These are phyloP conservation scores for Cephus pulcher DNA, from an alignment of 2,888 invertebrate genomes.

Conservation along the genomic window DNA sequence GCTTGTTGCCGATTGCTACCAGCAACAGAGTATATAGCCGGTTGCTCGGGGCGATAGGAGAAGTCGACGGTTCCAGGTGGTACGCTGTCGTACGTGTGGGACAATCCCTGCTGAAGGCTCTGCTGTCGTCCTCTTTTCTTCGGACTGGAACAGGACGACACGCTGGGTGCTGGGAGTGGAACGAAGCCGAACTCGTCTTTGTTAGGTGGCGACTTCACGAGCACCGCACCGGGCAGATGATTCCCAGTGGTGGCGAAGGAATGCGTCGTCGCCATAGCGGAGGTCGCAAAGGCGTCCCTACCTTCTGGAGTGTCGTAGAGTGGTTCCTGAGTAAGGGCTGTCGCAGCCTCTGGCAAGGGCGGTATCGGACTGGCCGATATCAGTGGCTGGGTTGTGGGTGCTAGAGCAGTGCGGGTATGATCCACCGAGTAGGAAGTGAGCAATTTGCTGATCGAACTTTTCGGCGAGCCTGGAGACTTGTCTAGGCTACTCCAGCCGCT, in stretches of 20 bases:
- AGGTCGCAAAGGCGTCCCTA: constrained; percentile 50
- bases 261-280: constrained; percentile 39
- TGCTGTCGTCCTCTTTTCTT: constrained; percentile 63
- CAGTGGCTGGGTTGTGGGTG: constrained; percentile 43
- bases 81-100: constrained; percentile 51
- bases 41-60: constrained; percentile 69
- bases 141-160: constrained; percentile 66
- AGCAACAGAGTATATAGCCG: constrained; percentile 81
- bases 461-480: constrained; percentile 86
- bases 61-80: constrained; percentile 63
- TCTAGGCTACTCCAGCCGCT: constrained; percentile 88
- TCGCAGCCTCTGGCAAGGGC: constrained; percentile 49
- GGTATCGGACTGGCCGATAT: constrained; percentile 53
- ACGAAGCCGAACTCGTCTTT: constrained; percentile 68
- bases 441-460: constrained; percentile 69
- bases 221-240: constrained; percentile 70
- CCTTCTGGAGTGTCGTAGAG: constrained; percentile 62
- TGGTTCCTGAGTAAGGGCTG: constrained; percentile 54
- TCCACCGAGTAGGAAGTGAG: constrained; percentile 57
- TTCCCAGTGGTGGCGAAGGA: constrained; percentile 61
- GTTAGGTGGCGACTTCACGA: constrained; percentile 69
- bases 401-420: constrained; percentile 43
- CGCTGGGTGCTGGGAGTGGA: constrained; percentile 69
- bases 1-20: constrained; percentile 78
- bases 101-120: constrained; percentile 54